Conservation (phyloP, 2,888 invertebrate species). For the Drosophila anomelani region DNA sequence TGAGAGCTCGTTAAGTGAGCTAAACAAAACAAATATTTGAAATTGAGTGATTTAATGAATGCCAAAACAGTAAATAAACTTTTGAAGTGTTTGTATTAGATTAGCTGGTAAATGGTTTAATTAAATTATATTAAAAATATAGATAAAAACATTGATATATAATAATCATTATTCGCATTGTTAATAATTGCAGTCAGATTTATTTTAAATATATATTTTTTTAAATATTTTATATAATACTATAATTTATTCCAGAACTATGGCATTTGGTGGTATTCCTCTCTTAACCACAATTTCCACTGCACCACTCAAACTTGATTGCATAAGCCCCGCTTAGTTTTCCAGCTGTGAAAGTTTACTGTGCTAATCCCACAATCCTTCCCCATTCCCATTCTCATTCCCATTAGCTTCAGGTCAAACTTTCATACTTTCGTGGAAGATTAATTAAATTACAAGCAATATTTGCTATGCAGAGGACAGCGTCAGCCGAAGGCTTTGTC, state of each 20-base stretch:
- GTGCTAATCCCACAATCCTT: background rate
- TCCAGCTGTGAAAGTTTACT: slow-evolving; percentile 9
- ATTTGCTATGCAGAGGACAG: slow-evolving; percentile 51
- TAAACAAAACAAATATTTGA: background rate
- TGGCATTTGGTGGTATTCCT: background rate
- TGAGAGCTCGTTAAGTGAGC: slow-evolving; percentile 4
- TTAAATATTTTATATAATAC: background rate
- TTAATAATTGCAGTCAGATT: background rate
- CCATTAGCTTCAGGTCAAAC: slow-evolving; percentile 26
- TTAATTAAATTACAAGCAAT: slow-evolving; percentile 73
- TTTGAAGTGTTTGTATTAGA: background rate
- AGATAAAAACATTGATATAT: background rate
- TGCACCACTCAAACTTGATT: background rate
- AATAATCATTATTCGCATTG: background rate
- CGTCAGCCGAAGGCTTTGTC: slow-evolving; percentile 30
- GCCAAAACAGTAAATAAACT: background rate
- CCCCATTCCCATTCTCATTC: background rate
- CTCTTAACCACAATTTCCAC: background rate
- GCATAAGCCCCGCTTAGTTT: slow-evolving; percentile 4
- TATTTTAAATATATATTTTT: background rate
- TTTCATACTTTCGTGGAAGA: slow-evolving; percentile 58
- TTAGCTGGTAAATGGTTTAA: background rate
- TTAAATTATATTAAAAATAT: background rate
- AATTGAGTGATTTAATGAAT: background rate
- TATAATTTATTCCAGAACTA: background rate